A percentile compares a stretch with the other conserved stretches of the same genome.
Conservation (phyloP, 2,888 invertebrate species). For the Sialis lutaria region DNA sequence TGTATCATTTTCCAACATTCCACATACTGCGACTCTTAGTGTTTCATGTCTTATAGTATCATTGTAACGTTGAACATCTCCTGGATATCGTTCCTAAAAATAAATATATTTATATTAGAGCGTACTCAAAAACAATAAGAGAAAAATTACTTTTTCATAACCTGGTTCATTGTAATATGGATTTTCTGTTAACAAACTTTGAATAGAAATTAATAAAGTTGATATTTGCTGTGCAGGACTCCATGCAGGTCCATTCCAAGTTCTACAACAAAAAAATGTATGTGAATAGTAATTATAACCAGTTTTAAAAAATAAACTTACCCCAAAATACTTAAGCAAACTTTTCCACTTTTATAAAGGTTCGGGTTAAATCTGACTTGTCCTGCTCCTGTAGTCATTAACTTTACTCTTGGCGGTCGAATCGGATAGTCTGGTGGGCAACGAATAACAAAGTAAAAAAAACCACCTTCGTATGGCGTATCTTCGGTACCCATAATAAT, state of each 20-base stretch:
- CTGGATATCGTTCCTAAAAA: constrained; percentile 27
- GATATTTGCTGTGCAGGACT: constrained; percentile 34
- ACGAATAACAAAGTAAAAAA: constrained; percentile 31
- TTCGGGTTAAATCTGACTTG: constrained; percentile 43
- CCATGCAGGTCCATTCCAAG: constrained; percentile 39
- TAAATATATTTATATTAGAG: neutral
- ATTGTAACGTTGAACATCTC: constrained; percentile 29
- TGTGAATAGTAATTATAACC: neutral
- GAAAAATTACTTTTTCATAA: constrained; percentile 27
- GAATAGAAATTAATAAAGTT: constrained; percentile 34
- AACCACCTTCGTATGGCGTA: constrained; percentile 40
- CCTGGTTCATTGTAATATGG: constrained; percentile 48
- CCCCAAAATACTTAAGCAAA: constrained; percentile 36
- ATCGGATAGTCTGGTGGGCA: constrained; percentile 37
- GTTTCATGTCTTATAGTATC: constrained; percentile 36
- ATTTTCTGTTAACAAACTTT: constrained; percentile 39
- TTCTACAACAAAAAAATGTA: constrained; percentile 18
- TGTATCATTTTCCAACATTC: constrained; percentile 29
- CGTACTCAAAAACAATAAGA: neutral
- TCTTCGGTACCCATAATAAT: constrained; percentile 37
- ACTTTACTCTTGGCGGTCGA: constrained; percentile 34
- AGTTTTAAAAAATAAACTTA: constrained; percentile 15
- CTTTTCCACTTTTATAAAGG: constrained; percentile 40
- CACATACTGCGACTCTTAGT: constrained; percentile 34
- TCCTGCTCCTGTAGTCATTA: constrained; percentile 38